Evolutionary conservation across 1,140 invertebrate species (phyloP), one percentile per base, ranked within the genome.

Genomic region (Hormaphis cornu): DNA sequence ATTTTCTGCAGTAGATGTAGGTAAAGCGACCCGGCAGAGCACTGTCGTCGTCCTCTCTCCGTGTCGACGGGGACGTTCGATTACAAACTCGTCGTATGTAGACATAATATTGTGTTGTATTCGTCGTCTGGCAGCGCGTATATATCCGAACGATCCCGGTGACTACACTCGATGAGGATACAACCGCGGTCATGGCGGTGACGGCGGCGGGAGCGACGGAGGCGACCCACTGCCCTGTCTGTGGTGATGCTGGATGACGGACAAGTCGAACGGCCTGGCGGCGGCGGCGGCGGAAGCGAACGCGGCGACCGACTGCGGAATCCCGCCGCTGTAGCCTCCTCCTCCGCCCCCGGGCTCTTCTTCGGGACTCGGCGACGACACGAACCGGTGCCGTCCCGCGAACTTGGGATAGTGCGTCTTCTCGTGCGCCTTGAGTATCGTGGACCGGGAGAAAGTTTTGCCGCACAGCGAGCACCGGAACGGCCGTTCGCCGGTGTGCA

Each of bases 401-500:
- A 90, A 91, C 80, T 92, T 92, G 70, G 89, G 90, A 81, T 89
- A 91, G 80, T 93, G 90, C 73, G 90, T 92, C 80, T 93, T 93
- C 79, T 93, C 90, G 79, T 93, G 91, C 73, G 90, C 89, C 78
- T 93, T 93, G 71, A 93, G 81, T 78, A 93, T 93, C 58, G 90
- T 92, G 61, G 89, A 91, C 71, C 90, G 82, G 54, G 89, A 91
- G 79, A 93, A 95, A 44, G 89, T 91, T 78, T 93, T 94, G 56
- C 89, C 90, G 78, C 92, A 94, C 70, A 93, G 81, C 54, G 85
- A 84, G 79, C 92, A 95, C 73, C 89, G 83, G 81, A 93, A 95
- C 4, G 91, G 91, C 70, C 91, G 82, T 78, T 93, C 91, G 59
- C 91, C 91, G 74, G 90, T 93, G 78, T 93, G 91, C 61, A 93